A percentile compares a stretch with the other conserved stretches of the same genome.
Conservation (phyloP, 2,888 invertebrate genomes). For the Priapulus caudatus region DNA sequence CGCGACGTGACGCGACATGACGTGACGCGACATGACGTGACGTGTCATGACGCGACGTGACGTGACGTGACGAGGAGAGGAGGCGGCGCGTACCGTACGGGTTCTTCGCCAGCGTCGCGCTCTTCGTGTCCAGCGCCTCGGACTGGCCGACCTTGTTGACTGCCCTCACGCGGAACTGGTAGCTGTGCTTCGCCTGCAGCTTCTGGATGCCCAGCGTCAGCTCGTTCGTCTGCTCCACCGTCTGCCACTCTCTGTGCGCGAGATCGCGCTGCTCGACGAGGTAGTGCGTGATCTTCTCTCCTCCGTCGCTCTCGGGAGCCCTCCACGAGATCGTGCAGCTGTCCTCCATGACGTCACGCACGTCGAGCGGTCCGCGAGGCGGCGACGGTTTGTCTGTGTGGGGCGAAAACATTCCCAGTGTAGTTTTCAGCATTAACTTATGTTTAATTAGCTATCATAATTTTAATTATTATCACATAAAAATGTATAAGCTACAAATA, state of each 20-base stretch:
- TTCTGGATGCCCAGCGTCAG: conserved; percentile 79
- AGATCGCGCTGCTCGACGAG: conserved; percentile 86
- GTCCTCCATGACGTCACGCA: conserved; percentile 86
- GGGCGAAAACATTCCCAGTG: no score
- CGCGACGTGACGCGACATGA: no score
- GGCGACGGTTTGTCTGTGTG: conserved; percentile 58
- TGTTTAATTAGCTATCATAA: no score
- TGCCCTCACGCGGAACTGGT: conserved; percentile 93
- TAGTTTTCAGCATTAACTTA: no score
- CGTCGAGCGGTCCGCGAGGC: conserved; percentile 80
- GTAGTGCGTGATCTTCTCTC: conserved; percentile 80
- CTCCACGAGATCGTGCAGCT: conserved; percentile 93
- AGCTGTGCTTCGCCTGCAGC: conserved; percentile 66
- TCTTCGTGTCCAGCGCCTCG: conserved; percentile 79
- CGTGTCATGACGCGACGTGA: no score
- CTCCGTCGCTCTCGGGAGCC: conserved; percentile 86
- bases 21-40: no score
- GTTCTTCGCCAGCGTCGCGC: conserved; percentile 81
- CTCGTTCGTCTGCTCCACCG: neutral
- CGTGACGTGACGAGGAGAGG: no score
- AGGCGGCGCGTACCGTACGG: conserved; percentile 89
- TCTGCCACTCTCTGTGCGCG: conserved; percentile 67
- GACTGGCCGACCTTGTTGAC: conserved; percentile 96
- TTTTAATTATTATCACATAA: no score
- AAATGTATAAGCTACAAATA: no score